Base-by-base conservation (phyloP, 2,888 invertebrate species). In the Diarsia mendica region DNA sequence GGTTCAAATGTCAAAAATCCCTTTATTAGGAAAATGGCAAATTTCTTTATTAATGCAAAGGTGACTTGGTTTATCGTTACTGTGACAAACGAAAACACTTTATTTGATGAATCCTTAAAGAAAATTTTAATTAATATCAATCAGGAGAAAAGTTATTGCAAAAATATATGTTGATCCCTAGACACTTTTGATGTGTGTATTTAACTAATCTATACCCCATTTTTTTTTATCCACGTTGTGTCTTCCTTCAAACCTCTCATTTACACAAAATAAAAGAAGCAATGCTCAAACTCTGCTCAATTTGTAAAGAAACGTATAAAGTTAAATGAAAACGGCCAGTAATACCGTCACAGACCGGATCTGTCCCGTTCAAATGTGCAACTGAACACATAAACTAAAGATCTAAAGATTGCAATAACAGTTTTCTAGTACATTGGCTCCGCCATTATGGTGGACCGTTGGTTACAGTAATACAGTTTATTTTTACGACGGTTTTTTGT, bases 371-470 rank as follows among this genome's bases (percentile, higher is more conserved):
- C 48, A n/a, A 20, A 58, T 67, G 60, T 81, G 60, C 68, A 72
- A 67, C 51, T 44, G 61, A 70, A 70, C 51, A 51, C 70, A 63
- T n/a, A n/a, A n/a, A n/a, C n/a, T n/a, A n/a, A n/a, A n/a, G n/a
- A n/a, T 75, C 67, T 80, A 75, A 73, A 80, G 58, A 70, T 79
- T 67, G 55, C 63, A 63, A 64, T 75, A 81, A 81, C 76, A 64
- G 81, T 75, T 75, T 70, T 81, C 63, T 49, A 64, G 70, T 70
- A 81, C 76, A 80, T 75, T 81, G 58, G 67, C 20, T 70, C 6
- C 10, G 20, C 55, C 58, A 69, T 75, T 75, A 81, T 13, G 66
- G 82, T 65, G 63, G 55, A 69, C 18, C 51, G 46, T 63, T 63
- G 61, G 55, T 46, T 55, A 49, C 60, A n/a, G n/a, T n/a, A n/a